phyloP scores from a whole-genome alignment of 2,888 invertebrate genomes.

The Agrochola lychnidis region DNA sequence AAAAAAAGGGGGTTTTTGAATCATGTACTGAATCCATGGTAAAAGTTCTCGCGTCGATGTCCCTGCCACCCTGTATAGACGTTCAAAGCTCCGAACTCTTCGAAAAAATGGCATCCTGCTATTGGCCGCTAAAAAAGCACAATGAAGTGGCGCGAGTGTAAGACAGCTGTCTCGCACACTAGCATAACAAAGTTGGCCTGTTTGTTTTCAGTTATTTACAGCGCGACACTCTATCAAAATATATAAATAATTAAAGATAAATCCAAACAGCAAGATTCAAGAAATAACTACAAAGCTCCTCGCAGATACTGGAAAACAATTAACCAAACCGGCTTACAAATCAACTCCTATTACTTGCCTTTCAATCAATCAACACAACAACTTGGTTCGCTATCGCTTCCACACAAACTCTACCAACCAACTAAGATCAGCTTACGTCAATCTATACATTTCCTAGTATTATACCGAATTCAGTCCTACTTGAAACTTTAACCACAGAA shows the following conservation, averaged over 20 bases:
- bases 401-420: constrained; percentile 29
- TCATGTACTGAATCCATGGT: no score
- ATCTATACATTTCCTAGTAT: constrained; percentile 50
- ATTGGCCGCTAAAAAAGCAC: no score
- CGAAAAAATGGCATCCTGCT: no score
- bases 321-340: constrained; percentile 1
- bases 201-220: no score
- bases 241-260: neutral
- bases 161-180: no score
- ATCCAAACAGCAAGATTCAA: neutral
- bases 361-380: constrained; percentile 36
- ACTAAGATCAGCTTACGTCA: constrained; percentile 46
- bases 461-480: constrained; percentile 33
- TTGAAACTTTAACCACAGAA: constrained; percentile 37
- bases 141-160: no score
- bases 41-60: no score
- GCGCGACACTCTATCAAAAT: no score
- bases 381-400: constrained; percentile 17
- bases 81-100: no score
- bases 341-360: constrained; percentile 1
- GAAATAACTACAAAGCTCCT: neutral
- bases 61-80: no score
- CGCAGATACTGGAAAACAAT: neutral
- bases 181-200: no score
- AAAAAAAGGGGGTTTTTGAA: no score